phyloP scores from a whole-genome alignment of 2,797 vertebrate genomes.

The Chloroceryle amazona region DNA sequence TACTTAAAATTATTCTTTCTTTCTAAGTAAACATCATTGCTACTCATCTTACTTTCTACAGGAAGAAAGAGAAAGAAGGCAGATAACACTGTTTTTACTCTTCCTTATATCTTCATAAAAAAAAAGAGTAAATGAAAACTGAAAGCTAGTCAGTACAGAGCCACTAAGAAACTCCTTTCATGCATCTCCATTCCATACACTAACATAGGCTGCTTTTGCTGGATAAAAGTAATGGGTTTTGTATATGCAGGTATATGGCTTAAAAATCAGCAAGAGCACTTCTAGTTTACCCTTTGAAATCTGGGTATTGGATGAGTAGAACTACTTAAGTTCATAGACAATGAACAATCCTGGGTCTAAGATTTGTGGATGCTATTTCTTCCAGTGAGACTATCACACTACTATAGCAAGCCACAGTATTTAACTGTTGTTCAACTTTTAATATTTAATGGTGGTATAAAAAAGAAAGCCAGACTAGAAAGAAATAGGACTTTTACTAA shows the following conservation, averaged over 20 bases:
- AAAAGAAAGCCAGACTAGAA: not conserved
- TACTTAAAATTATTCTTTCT: not conserved
- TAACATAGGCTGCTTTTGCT: not conserved
- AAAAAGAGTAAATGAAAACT: not conserved
- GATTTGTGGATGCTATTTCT: not conserved
- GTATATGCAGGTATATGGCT: not conserved
- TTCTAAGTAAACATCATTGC: not conserved
- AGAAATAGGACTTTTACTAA: not conserved
- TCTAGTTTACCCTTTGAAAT: not conserved
- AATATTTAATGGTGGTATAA: not conserved
- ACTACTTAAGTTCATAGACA: not conserved
- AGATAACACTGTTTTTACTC: not conserved
- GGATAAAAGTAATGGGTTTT: not conserved
- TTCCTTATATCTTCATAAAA: not conserved
- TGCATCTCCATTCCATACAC: not conserved
- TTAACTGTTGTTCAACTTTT: not conserved
- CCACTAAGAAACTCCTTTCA: not conserved
- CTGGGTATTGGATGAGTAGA: not conserved
- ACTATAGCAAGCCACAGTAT: not conserved
- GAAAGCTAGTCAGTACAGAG: not conserved
- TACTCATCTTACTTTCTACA: not conserved
- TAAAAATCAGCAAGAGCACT: not conserved
- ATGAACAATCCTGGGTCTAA: not conserved
- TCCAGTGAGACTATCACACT: not conserved
- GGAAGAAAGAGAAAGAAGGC: not conserved